Evolutionary conservation across 2,888 invertebrate genomes (phyloP).

Genomic region (Drosophila aldrichi): DNA sequence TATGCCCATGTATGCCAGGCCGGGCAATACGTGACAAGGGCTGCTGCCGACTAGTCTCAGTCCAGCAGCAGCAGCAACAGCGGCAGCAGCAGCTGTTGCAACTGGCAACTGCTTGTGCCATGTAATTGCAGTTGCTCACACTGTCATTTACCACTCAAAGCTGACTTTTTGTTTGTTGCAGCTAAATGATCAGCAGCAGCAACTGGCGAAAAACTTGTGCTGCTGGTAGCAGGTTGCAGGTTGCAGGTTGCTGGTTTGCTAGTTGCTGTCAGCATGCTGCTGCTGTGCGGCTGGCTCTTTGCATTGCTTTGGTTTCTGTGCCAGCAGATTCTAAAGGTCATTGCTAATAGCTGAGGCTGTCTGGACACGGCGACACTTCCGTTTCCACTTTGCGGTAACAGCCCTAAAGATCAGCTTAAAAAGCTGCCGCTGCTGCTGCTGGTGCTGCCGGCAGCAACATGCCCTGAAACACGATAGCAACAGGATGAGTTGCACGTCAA

Average conservation of each 20-base stretch:
- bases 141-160: slow-evolving; percentile 75
- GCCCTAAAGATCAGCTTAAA: slow-evolving; percentile 49
- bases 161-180: slow-evolving; percentile 64
- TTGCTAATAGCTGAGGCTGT: slow-evolving; percentile 57
- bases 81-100: slow-evolving; percentile 7
- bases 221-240: slow-evolving; percentile 39
- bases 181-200: slow-evolving; percentile 57
- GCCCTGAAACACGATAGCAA: slow-evolving; percentile 59
- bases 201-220: slow-evolving; percentile 54
- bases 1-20: slow-evolving; percentile 72
- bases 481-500: slow-evolving; percentile 59
- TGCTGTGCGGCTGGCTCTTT: slow-evolving; percentile 12
- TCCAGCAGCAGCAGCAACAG: background rate
- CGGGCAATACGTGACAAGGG: slow-evolving; percentile 73
- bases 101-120: slow-evolving; percentile 35
- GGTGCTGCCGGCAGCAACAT: slow-evolving; percentile 13
- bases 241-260: slow-evolving; percentile 3
- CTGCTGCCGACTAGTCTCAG: slow-evolving; percentile 11
- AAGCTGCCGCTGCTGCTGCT: slow-evolving; percentile 20
- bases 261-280: background rate
- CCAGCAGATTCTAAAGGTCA: slow-evolving; percentile 74
- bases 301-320: slow-evolving; percentile 76
- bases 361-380: slow-evolving; percentile 76
- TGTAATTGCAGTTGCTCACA: slow-evolving; percentile 70
- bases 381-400: slow-evolving; percentile 81